Evolutionary conservation across 1,140 invertebrate species (phyloP), one percentile per base, ranked within the genome.

Genomic region (Drosophila sp.): DNA sequence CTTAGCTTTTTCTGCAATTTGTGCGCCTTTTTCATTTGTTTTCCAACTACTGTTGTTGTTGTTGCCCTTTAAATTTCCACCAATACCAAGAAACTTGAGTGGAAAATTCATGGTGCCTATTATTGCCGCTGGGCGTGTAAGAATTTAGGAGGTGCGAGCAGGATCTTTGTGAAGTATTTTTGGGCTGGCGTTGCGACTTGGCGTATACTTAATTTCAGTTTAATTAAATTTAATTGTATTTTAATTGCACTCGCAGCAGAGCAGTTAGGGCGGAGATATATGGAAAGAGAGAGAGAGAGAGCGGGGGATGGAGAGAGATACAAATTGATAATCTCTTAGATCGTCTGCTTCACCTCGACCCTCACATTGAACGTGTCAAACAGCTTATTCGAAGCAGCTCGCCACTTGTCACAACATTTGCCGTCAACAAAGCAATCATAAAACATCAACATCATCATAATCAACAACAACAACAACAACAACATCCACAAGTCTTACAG

Each of bases 161-260:
- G 40, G 34, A 29, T 2, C 18, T 13, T 63, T 43, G 40, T 11
- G 4, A 46, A 50, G 32, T 72, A 54, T 62, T 29, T 51, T 18
- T n/a, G 40, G 43, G 9, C 57, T 13, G 36, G 7, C 11, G 27
- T 38, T 34, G 61, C 54, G 18, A 57, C 57, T 27, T 38, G 81
- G 65, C 78, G 74, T 78, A 71, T 78, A 70, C 78, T 75, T 81
- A 78, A 81, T 76, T 59, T 36, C 70, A 75, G 65, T 80, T 77
- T 80, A 80, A 84, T 78, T 78, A 73, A 76, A 87, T 81, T 67
- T 78, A 84, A 84, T 84, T 81, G 75, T 74, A 43, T 67, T 78
- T 78, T 78, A 83, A 84, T 83, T 73, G 77, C 56, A 53, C 53
- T 43, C 29, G 21, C 50, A 34, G 27, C 21, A 7, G 27, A 14